Conservation (phyloP, 2,797 vertebrate genomes). For the Thripadectes ignobilis region DNA sequence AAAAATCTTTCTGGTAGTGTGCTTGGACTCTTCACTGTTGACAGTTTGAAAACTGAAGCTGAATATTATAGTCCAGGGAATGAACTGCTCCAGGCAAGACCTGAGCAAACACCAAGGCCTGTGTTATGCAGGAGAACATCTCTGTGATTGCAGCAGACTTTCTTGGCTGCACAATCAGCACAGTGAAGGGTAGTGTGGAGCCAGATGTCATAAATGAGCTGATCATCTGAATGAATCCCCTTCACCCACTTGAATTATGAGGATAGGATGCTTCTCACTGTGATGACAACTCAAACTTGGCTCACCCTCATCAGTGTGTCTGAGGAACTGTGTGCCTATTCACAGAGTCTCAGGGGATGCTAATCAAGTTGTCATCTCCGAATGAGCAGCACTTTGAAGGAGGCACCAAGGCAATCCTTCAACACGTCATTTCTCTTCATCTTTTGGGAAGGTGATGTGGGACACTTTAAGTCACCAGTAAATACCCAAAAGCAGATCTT, state of each 20-base stretch:
- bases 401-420: not conserved
- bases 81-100: not conserved
- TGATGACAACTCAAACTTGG: not conserved
- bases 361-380: slow-evolving; percentile 8
- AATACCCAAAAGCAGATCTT: not conserved
- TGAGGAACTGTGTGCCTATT: not conserved
- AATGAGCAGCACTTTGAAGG: not conserved
- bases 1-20: not conserved
- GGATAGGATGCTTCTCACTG: slow-evolving; percentile 4
- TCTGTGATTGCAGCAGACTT: not conserved
- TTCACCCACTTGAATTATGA: slow-evolving; percentile 10
- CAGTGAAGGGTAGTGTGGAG: not conserved
- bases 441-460: not conserved
- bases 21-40: not conserved
- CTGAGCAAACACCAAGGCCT: not conserved
- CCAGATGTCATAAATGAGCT: not conserved
- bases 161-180: rapidly evolving
- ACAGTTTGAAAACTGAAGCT: not conserved
- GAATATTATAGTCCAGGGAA: not conserved
- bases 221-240: not conserved
- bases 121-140: not conserved
- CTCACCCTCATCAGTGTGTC: not conserved
- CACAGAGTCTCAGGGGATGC: not conserved
- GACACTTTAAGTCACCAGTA: not conserved
- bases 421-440: not conserved